A percentile compares a stretch with the other conserved stretches of the same genome.
phyloP scores from a whole-genome alignment of 2,888 invertebrate genomes.

The Sinhomidia bicolor region DNA sequence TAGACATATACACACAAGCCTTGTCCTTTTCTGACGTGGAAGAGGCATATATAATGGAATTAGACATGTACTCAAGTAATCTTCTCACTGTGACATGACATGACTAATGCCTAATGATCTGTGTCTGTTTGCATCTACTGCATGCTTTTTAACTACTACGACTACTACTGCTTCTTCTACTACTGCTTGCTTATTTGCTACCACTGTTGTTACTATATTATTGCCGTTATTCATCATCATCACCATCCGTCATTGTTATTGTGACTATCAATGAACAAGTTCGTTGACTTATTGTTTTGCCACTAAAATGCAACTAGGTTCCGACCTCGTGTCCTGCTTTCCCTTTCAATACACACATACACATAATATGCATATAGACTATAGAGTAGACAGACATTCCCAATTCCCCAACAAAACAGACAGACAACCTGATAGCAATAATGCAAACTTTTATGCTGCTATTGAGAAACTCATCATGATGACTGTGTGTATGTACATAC shows the following conservation, averaged over 20 bases:
- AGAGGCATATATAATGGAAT: constrained; percentile 16
- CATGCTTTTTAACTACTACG: no score
- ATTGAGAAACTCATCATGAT: no score
- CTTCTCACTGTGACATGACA: background rate
- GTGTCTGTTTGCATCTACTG: background rate
- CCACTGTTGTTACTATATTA: no score
- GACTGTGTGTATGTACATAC: no score
- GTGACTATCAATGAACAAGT: constrained; percentile 45
- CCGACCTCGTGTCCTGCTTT: constrained; percentile 73
- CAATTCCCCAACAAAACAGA: background rate
- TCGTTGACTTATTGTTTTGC: constrained; percentile 72
- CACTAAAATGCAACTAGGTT: constrained; percentile 70
- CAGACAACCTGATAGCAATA: no score
- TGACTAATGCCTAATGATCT: constrained; percentile 24
- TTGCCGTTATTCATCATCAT: constrained; percentile 5
- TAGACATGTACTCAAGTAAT: background rate
- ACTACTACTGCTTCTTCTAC: no score
- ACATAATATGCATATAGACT: no score
- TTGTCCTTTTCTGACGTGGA: background rate
- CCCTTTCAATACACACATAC: constrained; percentile 63
- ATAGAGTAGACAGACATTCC: no score
- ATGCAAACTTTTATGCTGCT: no score
- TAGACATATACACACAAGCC: no score
- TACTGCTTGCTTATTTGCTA: no score
- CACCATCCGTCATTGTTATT: background rate